Percentiles rank a stretch among this genome's conserved stretches.
Conservation (phyloP, 2,113 vertebrate genomes). For the Peucedramus taeniatus region DNA sequence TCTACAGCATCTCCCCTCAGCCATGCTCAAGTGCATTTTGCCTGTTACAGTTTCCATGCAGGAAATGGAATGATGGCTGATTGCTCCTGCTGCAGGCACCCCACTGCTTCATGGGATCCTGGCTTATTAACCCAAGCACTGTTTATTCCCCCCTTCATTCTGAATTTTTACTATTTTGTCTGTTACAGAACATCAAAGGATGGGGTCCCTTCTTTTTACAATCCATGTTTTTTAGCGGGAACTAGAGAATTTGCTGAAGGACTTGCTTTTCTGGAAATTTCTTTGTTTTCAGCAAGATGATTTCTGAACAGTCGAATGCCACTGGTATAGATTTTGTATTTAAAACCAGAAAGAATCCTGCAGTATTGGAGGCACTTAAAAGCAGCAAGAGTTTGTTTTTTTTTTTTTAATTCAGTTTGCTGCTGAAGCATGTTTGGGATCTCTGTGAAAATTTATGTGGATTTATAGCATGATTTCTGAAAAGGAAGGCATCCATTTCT, state of each 20-base stretch:
- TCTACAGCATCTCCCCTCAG: background rate
- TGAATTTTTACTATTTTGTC: background rate
- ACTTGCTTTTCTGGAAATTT: background rate
- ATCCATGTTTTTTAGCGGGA: background rate
- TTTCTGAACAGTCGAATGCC: background rate
- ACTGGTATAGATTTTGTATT: background rate
- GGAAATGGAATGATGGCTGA: background rate
- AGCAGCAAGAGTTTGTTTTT: rapidly evolving
- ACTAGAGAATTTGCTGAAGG: background rate
- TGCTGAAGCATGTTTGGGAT: background rate
- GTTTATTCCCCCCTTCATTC: background rate
- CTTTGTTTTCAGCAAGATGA: background rate
- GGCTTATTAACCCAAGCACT: background rate
- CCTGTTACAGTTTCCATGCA: background rate
- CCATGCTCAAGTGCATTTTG: background rate
- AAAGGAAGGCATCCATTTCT: constrained; percentile 2
- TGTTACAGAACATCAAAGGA: background rate
- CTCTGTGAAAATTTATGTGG: background rate
- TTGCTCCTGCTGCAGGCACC: background rate
- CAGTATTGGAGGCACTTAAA: background rate
- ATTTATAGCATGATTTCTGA: background rate
- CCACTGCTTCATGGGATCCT: background rate
- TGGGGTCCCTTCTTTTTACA: background rate
- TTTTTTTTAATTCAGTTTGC: background rate
- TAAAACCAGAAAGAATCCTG: background rate